Evolutionary conservation across 2,888 invertebrate species (phyloP), one percentile per base, ranked within the genome.

Genomic region (Cynaeus angustus): DNA sequence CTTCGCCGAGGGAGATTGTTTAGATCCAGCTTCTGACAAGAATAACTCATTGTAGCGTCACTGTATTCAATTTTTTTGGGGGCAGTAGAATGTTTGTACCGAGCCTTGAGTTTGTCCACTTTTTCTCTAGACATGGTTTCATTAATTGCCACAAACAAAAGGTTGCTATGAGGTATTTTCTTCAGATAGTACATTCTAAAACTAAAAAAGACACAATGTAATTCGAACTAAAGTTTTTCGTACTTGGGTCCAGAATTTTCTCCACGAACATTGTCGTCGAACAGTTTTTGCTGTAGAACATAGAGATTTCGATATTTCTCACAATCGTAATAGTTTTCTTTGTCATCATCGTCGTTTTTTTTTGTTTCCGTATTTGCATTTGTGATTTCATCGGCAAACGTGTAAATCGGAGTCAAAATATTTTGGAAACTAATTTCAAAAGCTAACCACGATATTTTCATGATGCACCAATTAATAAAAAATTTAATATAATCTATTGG

Each of bases 11-110:
- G 87, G 73, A 94, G 86, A 65, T 88, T 87, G 74, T 92, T 93
- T 74, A 94, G 85, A 68, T 90, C 87, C 61, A 93, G 85, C 83
- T 95, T 95, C 78, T 94, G 92, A 80, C 95, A 95, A 0, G 93
- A 92, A 77, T 90, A 89, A 26, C 87, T 86, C 28, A 86, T 87
- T n/a, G n/a, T n/a, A 0, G 85, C 84, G 68, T 85, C 83, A 10
- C 79, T 77, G 75, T 88, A 88, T 13, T 83, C 79, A 52, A 89
- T 86, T 67, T 83, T 84, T 69, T 84, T 83, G 0, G 90, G 88
- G 14, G 84, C 83, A 21, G 90, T 88, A 37, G 86, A 88, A 83
- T 56, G 82, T 83, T 13, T 8, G 8, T 33, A n/a, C 3, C 16
- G 10, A 4, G 21, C 1, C 21, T 21, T 21, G 4, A 30, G 9